Evolutionary conservation across 2,113 vertebrate genomes (phyloP), one percentile per base, ranked within the genome.

Genomic region (Nyctereutes procyonoides): DNA sequence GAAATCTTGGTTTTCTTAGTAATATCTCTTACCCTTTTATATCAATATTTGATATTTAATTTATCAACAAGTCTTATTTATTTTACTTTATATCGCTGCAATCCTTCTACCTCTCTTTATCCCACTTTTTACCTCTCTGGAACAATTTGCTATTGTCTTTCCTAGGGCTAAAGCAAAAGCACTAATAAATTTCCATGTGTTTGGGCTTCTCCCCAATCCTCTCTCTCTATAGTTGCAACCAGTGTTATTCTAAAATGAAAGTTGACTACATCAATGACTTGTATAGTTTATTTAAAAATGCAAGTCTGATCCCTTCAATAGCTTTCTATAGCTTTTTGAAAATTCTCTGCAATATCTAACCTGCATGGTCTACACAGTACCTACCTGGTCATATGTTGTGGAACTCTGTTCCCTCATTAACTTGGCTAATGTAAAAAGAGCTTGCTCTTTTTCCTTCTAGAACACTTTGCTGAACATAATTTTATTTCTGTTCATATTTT

Each of bases 341-440:
- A n/a, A n/a, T n/a, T n/a, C n/a, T n/a, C n/a, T n/a, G 24, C 1
- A 32, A 2, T 12, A 14, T 30, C 38, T 24, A 55, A 51, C 8
- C 15, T 58, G 20, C 22, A 3, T 3, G 2, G 14, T 26, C 65
- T 43, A 0, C 1, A 5, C 0, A 2, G 6, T 24, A 3, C 28
- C 62, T 32, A 17, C 6, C 16, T 86, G 5, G 0, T 14, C 17
- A 28, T 0, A 17, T 8, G 8, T 1, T 32, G 0, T 35, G 13
- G 3, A 51, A 6, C 22, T 30, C 58, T 19, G 28, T 4, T 3
- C 6, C 3, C 22, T 63, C 8, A 22, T 89, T 63, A 30, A 73
- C 84, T 53, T 1, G 9, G 1, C 9, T 51, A 13, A 20, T 60
- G 5, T 22, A 35, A 35, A 32, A 77, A 35, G 11, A 58, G 58